Evolutionary conservation across 2,888 invertebrate species (phyloP).

Genomic region (Embidobia sp.): DNA sequence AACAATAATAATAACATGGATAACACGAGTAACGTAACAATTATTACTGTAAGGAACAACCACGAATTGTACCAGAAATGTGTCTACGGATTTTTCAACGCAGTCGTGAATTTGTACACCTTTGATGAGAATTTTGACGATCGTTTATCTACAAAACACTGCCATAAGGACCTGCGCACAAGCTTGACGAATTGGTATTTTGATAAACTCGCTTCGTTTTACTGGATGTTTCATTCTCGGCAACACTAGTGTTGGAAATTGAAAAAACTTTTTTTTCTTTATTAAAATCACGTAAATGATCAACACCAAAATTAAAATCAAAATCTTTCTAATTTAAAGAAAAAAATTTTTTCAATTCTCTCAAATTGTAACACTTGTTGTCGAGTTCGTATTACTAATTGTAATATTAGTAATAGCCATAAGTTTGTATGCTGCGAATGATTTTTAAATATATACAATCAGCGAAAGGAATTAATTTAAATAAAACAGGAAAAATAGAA

Average conservation of each 20-base stretch:
- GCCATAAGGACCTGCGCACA: constrained; percentile 49
- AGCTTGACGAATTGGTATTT: constrained; percentile 52
- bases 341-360: no score
- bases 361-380: no score
- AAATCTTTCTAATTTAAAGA: no score
- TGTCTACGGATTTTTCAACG: constrained; percentile 7
- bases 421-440: constrained; percentile 43
- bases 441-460: constrained; percentile 45
- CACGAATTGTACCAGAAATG: constrained; percentile 16
- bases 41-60: constrained; percentile 28
- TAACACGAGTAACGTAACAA: no score
- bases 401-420: constrained; percentile 51
- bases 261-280: no score
- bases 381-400: constrained; percentile 54
- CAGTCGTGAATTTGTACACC: constrained; percentile 3
- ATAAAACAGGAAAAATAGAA: constrained; percentile 30
- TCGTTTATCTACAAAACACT: constrained; percentile 31
- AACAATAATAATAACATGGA: no score
- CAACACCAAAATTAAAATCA: no score
- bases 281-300: no score
- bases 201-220: constrained; percentile 58
- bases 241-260: no score
- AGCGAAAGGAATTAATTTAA: constrained; percentile 53
- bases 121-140: constrained; percentile 36
- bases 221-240: constrained; percentile 54